These are phyloP conservation scores for Gymnopithys bicolor DNA, from an alignment of 2,797 vertebrate genomes.

Conservation along the genomic window DNA sequence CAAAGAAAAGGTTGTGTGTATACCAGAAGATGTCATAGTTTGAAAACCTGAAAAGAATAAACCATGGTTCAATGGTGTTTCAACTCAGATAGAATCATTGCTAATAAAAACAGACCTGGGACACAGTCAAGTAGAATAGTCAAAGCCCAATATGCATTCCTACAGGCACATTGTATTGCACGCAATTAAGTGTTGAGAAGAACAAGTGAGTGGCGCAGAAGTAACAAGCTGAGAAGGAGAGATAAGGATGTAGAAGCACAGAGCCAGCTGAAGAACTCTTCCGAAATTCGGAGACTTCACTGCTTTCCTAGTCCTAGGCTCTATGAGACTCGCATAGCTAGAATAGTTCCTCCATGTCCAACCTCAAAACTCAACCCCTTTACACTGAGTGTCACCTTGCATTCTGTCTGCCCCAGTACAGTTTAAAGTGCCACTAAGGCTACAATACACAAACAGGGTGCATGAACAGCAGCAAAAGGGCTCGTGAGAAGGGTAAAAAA, in stretches of 20 bases:
- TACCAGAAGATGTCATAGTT: constrained; percentile 99
- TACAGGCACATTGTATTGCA: neutral
- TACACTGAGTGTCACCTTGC: neutral
- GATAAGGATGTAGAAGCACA: neutral
- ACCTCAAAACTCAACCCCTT: neutral
- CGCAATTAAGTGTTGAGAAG: neutral
- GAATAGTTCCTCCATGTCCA: neutral
- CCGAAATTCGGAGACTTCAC: neutral
- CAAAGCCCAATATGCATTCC: neutral
- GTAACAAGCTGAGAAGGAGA: neutral
- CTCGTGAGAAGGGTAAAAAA: neutral
- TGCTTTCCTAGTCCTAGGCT: neutral
- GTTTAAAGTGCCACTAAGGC: neutral
- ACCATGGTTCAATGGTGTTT: constrained; percentile 40
- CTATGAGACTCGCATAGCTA: rapidly evolving
- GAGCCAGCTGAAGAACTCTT: neutral
- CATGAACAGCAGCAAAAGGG: neutral
- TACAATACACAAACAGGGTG: neutral
- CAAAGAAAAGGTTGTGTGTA: constrained; percentile 96
- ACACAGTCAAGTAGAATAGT: neutral
- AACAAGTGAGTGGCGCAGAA: neutral
- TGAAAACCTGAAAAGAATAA: constrained; percentile 85
- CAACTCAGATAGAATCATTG: neutral
- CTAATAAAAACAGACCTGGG: neutral
- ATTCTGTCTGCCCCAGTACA: neutral